Conservation (phyloP, 2,888 invertebrate species). For the Aspidapion aeneum region DNA sequence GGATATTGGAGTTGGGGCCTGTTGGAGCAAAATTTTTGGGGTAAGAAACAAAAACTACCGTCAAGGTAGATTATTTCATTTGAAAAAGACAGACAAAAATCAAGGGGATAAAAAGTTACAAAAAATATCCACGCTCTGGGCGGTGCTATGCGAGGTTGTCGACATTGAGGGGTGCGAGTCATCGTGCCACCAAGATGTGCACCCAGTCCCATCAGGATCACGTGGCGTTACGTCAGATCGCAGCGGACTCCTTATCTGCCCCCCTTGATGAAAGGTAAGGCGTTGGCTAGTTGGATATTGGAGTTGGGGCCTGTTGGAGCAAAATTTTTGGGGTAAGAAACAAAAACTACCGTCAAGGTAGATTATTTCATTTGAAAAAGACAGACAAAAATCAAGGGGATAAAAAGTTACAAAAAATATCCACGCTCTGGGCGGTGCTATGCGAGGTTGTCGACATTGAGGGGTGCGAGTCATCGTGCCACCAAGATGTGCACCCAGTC, state of each 20-base stretch:
- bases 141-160: no score
- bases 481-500: conserved; percentile 93
- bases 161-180: conserved; percentile 96
- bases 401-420: no score
- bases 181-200: conserved; percentile 98
- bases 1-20: no score
- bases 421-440: conserved; percentile 97
- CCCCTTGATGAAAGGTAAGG: conserved; percentile 99
- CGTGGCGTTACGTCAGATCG: no score
- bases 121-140: no score
- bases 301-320: conserved; percentile 96
- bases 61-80: no score
- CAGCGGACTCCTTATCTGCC: conserved; percentile 91
- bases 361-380: no score
- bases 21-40: conserved; percentile 96
- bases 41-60: no score
- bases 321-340: conserved; percentile 86
- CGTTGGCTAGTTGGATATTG: no score
- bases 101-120: conserved; percentile 2
- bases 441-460: conserved; percentile 98
- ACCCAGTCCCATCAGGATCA: conserved; percentile 90
- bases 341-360: no score
- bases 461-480: conserved; percentile 98
- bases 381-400: no score
- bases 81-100: no score